Percentiles rank a stretch among this genome's conserved stretches.
phyloP scores from a whole-genome alignment of 2,888 invertebrate genomes.

The Helleia helle region DNA sequence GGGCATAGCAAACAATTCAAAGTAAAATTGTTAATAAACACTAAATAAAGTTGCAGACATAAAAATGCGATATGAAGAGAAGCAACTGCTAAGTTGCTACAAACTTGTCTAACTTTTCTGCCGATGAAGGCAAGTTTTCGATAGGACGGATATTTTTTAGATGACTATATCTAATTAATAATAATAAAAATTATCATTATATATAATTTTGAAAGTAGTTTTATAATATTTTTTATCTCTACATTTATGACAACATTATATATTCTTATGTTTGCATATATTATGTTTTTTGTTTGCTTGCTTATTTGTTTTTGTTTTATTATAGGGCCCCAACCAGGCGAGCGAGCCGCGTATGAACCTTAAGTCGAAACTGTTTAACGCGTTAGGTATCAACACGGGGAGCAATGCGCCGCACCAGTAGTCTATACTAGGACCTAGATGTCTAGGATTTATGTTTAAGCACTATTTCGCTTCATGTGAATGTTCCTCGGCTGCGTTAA shows the following conservation, averaged over 20 bases:
- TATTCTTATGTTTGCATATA: constrained; percentile 27
- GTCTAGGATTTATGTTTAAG: constrained; percentile 30
- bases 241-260: background rate
- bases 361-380: constrained; percentile 90
- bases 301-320: constrained; percentile 61
- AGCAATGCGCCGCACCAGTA: constrained; percentile 66
- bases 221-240: background rate
- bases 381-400: constrained; percentile 84
- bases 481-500: constrained; percentile 20
- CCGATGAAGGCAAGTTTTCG: no score
- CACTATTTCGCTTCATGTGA: constrained; percentile 28
- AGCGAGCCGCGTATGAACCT: constrained; percentile 83
- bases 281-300: constrained; percentile 44
- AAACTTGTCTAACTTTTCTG: no score
- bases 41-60: no score
- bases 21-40: no score
- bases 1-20: no score
- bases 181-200: no score
- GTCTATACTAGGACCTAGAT: constrained; percentile 27
- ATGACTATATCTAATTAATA: no score
- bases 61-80: no score
- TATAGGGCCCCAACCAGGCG: constrained; percentile 78
- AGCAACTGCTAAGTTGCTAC: no score
- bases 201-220: background rate
- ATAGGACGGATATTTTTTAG: no score